Conservation (phyloP, 53 echinoderm and acorn worm genomes). For the Echinometra lucunter region DNA sequence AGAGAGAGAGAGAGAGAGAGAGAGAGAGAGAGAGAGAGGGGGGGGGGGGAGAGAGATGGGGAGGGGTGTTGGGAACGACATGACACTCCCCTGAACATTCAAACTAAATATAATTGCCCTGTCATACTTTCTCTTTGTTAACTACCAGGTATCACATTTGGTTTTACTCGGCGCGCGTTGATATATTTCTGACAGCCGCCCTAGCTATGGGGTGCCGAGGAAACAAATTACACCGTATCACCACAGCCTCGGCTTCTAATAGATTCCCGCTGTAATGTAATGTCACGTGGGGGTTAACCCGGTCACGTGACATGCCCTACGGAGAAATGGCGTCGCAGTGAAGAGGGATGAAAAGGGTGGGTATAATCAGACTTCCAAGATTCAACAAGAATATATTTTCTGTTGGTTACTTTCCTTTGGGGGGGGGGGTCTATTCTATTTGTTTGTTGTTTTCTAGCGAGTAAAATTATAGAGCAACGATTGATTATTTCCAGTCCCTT, state of each 20-base stretch:
- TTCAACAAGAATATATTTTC: not conserved
- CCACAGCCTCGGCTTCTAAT: slow-evolving; percentile 18
- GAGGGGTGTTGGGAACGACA: not conserved
- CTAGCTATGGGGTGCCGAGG: not conserved
- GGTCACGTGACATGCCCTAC: not conserved
- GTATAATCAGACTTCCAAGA: not conserved
- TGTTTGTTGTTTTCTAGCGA: too few species aligned
- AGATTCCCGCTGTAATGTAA: slow-evolving; percentile 5
- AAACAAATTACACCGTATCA: not conserved
- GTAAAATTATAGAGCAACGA: not conserved
- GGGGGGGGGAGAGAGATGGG: not conserved
- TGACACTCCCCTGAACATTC: not conserved
- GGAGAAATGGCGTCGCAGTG: not conserved
- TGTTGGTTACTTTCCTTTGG: too few species aligned
- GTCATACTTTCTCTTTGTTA: not conserved
- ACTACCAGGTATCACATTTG: not conserved
- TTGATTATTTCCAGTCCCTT: not conserved
- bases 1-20: slow-evolving; percentile 7
- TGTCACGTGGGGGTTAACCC: not conserved
- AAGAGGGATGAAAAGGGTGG: not conserved
- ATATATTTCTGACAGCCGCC: slow-evolving; percentile 33
- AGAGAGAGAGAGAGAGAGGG: not conserved
- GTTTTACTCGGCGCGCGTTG: not conserved
- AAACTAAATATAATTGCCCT: not conserved
- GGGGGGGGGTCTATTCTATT: too few species aligned